Base-by-base conservation (phyloP, 2,797 vertebrate genomes). In the Vipera ursinii region DNA sequence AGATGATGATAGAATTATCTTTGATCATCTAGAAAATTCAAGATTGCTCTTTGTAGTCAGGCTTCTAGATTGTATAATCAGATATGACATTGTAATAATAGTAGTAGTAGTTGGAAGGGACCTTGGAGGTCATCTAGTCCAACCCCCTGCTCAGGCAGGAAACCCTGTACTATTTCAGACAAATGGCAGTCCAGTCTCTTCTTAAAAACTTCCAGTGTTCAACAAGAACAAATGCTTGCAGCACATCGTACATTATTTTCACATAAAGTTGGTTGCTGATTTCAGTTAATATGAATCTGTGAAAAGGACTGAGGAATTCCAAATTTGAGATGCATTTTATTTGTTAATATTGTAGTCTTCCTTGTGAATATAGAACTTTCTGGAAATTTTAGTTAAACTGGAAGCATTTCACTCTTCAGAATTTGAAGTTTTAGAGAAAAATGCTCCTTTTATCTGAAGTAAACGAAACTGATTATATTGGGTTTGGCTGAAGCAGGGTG, bases 401-500 rank as follows among this genome's bases (percentile, higher is more conserved):
- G 17, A n/a, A 53, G 17, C 24, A 56, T 88, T 57, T 69, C 61
- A 91, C 2, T 15, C 86, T 44, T 60, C 61, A 57, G 28, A 65
- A 69, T 32, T 10, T 7, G 20, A 55, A 38, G 28, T 26, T 87
- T 65, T 86, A 28, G 59, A 38, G 32, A 8, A 57, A 87, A 91
- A 82, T 86, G 48, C 60, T 87, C 82, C 51, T 89, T 90, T 82
- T 92, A 59, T 86, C 24, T 51, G 38, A 90, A 57, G 28, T 48
- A 69, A 92, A 90, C 32, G 51, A 59, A 87, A 87, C 53, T 57
- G 53, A 8, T 87, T 69, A 60, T 88, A 85, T 55, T 89, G 44
- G 8, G 28, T 61, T 92, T 88, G 55, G 26, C 87, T 89, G 87
- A 61, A 85, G 61, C 69, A 10, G 88, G 38, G 92, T 90, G 92